Percentiles rank a stretch among this genome's conserved stretches.
Conservation (phyloP, 2,797 vertebrate species). For the Arctocebus calabarensis region DNA sequence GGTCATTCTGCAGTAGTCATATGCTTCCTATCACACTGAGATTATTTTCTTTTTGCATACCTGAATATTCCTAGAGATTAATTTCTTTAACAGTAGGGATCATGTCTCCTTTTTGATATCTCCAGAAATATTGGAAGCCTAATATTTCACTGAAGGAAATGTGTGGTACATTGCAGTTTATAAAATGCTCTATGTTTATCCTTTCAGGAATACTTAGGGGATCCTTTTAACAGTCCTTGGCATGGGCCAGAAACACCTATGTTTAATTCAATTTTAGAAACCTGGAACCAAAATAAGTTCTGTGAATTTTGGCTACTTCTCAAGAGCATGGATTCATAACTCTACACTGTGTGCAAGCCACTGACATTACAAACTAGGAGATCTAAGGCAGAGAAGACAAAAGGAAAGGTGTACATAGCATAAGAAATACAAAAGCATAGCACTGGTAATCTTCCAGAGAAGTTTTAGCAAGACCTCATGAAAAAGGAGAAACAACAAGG, state of each 20-base stretch:
- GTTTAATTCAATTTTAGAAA: conserved; percentile 44
- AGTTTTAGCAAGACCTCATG: neutral
- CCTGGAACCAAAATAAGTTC: neutral
- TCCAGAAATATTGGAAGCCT: neutral
- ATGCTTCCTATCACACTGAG: neutral
- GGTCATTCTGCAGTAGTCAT: neutral
- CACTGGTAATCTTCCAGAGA: neutral
- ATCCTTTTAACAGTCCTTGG: neutral
- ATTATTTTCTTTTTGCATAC: neutral
- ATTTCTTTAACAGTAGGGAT: neutral
- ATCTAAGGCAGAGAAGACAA: neutral
- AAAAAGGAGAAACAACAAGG: neutral
- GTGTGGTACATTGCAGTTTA: neutral
- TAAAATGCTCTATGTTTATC: neutral
- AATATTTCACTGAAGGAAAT: neutral
- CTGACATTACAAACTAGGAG: neutral
- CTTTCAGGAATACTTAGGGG: neutral
- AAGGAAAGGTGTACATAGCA: neutral
- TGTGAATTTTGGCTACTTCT: neutral
- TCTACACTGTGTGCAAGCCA: neutral
- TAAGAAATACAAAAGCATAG: conserved; percentile 13
- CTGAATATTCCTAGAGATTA: neutral
- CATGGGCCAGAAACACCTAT: neutral
- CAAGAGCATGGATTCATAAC: neutral
- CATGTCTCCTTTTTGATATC: neutral